These are phyloP conservation scores for Campylomormyrus numenius DNA, from an alignment of 2,113 vertebrate species.

Conservation along the genomic window DNA sequence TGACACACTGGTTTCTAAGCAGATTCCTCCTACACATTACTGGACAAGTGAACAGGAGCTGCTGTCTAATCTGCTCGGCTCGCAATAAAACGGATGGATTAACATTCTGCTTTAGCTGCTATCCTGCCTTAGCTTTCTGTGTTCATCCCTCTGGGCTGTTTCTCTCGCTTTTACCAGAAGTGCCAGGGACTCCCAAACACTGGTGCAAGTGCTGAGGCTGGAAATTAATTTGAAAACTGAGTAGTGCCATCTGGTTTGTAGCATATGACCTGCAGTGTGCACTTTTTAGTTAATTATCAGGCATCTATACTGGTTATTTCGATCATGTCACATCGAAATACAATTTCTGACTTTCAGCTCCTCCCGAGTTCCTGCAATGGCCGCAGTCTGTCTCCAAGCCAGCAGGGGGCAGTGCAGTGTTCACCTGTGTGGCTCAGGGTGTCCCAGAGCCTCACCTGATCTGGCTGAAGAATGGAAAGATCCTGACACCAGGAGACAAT, in stretches of 20 bases:
- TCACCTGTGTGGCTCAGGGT: conserved; percentile 60
- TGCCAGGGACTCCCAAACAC: neutral
- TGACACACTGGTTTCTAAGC: neutral
- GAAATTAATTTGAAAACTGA: neutral
- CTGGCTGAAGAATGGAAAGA: conserved; percentile 68
- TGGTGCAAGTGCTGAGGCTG: neutral
- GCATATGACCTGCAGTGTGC: neutral
- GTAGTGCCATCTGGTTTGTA: conserved; percentile 15
- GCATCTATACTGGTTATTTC: neutral
- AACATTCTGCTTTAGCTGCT: neutral
- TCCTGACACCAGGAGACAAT: conserved; percentile 51
- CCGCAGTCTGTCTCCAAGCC: conserved; percentile 63
- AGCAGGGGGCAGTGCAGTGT: conserved; percentile 55
- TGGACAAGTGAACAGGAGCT: neutral
- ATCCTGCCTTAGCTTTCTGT: neutral
- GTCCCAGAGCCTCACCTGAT: conserved; percentile 60
- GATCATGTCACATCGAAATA: neutral
- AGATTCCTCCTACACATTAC: neutral
- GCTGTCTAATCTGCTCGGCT: neutral
- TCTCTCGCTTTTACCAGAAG: neutral
- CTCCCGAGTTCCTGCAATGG: conserved; percentile 68
- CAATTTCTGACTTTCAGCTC: conserved; percentile 44
- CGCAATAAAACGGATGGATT: neutral
- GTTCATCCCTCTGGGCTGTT: neutral
- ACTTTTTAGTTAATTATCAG: neutral